Evolutionary conservation across 2,888 invertebrate genomes (phyloP).

Genomic region (Acanthacorydalis orientalis): DNA sequence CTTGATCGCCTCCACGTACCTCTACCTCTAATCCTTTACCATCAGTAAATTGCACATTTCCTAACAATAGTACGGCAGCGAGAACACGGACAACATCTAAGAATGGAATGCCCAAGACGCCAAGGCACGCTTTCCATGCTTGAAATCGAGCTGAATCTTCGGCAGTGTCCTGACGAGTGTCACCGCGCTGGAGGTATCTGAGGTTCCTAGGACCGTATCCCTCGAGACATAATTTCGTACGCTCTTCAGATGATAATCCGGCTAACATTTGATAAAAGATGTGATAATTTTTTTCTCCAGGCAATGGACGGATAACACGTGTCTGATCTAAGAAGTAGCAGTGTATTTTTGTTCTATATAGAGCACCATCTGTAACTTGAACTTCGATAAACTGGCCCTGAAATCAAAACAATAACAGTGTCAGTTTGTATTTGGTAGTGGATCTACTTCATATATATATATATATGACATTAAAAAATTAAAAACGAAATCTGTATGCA

Average conservation of each 20-base stretch:
- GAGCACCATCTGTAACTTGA: slow-evolving; percentile 85
- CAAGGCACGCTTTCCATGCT: slow-evolving; percentile 83
- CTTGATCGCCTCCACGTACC: slow-evolving; percentile 64
- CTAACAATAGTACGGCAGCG: slow-evolving; percentile 76
- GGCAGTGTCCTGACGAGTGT: slow-evolving; percentile 51
- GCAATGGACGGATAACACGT: slow-evolving; percentile 69
- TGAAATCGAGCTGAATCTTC: slow-evolving; percentile 61
- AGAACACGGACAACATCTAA: slow-evolving; percentile 83
- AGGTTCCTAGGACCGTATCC: slow-evolving; percentile 53
- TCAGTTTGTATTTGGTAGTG: slow-evolving; percentile 5
- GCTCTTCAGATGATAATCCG: slow-evolving; percentile 72
- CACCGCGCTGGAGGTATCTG: slow-evolving; percentile 62
- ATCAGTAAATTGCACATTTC: slow-evolving; percentile 81
- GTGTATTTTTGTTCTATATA: slow-evolving; percentile 90
- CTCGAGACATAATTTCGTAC: slow-evolving; percentile 72
- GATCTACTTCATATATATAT: background rate
- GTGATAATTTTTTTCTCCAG: slow-evolving; percentile 87
- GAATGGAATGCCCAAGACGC: slow-evolving; percentile 84
- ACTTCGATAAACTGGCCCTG: slow-evolving; percentile 93
- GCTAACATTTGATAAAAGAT: slow-evolving; percentile 93
- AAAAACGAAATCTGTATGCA: too few relatives aligned
- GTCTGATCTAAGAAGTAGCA: slow-evolving; percentile 92
- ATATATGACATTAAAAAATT: too few relatives aligned
- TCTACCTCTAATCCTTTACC: slow-evolving; percentile 59
- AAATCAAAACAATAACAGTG: slow-evolving; percentile 12